Percentiles rank a stretch among this genome's conserved stretches.
These are phyloP conservation scores for Phyllostomus hastatus DNA, from an alignment of 2,113 vertebrate genomes.

Conservation along the genomic window DNA sequence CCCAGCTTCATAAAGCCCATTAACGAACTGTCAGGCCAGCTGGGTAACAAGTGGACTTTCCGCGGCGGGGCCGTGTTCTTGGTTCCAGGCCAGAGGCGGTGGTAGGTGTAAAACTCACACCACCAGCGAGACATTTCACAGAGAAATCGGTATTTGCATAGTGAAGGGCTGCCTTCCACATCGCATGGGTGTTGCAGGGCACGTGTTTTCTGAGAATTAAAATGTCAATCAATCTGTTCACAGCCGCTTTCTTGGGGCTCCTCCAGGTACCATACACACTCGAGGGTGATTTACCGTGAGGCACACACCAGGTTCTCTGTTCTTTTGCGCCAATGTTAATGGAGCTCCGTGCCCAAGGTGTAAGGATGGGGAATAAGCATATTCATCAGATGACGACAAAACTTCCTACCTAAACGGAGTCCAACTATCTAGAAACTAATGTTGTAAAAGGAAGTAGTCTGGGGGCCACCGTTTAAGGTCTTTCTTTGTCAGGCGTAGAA, in stretches of 20 bases:
- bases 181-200: background rate
- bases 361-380: background rate
- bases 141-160: background rate
- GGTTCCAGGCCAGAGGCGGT: conserved; percentile 48
- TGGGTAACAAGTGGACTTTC: conserved; percentile 42
- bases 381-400: background rate
- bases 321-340: background rate
- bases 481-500: background rate
- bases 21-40: conserved; percentile 56
- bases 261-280: background rate
- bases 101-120: background rate
- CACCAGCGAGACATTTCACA: background rate
- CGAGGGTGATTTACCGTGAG: background rate
- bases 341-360: background rate
- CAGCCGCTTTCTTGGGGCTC: background rate
- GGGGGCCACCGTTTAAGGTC: background rate
- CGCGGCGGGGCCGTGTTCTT: conserved; percentile 51
- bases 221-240: background rate
- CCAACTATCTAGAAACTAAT: background rate
- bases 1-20: conserved; percentile 50
- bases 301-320: background rate
- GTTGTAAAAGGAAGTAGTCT: background rate
- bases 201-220: background rate
- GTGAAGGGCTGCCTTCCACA: background rate
- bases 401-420: background rate